Evolutionary conservation across 35 echinoderm and acorn worm genomes (phyloP).

Genomic region (Antedon bifida): DNA sequence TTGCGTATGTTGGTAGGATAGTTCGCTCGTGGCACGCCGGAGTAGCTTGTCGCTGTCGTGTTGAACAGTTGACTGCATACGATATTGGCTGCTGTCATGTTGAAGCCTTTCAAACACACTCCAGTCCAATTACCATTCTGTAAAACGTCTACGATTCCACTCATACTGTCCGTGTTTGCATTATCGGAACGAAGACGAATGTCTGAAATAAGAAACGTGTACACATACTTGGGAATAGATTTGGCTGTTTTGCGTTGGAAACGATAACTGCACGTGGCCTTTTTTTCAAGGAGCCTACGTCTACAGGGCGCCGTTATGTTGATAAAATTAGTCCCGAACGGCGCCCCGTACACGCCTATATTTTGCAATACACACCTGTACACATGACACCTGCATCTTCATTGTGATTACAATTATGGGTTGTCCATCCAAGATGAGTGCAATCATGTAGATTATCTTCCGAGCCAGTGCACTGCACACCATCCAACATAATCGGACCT

Average conservation of each 20-base stretch:
- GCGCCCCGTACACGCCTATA: too few relatives aligned
- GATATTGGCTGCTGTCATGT: neutral
- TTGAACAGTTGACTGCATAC: neutral
- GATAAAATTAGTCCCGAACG: too few relatives aligned
- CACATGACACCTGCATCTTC: slow-evolving; percentile 69
- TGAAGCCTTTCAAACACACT: neutral
- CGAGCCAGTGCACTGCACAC: slow-evolving; percentile 35
- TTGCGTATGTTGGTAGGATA: neutral
- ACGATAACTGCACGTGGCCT: too few relatives aligned
- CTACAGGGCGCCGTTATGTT: too few relatives aligned
- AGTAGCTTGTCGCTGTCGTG: neutral
- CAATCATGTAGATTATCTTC: slow-evolving; percentile 53
- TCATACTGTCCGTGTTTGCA: neutral
- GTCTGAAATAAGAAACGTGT: neutral
- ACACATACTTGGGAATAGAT: too few relatives aligned
- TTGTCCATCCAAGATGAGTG: slow-evolving; percentile 53
- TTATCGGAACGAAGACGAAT: neutral
- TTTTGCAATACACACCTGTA: slow-evolving; percentile 66
- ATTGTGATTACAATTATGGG: slow-evolving; percentile 82
- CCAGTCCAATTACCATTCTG: neutral
- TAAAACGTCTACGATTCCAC: neutral
- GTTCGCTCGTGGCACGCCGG: neutral
- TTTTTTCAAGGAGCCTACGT: too few relatives aligned
- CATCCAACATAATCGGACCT: slow-evolving; percentile 69
- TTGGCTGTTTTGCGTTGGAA: too few relatives aligned